phyloP scores from a whole-genome alignment of 2,113 vertebrate species.

The Protobothrops mucrosquamatus region DNA sequence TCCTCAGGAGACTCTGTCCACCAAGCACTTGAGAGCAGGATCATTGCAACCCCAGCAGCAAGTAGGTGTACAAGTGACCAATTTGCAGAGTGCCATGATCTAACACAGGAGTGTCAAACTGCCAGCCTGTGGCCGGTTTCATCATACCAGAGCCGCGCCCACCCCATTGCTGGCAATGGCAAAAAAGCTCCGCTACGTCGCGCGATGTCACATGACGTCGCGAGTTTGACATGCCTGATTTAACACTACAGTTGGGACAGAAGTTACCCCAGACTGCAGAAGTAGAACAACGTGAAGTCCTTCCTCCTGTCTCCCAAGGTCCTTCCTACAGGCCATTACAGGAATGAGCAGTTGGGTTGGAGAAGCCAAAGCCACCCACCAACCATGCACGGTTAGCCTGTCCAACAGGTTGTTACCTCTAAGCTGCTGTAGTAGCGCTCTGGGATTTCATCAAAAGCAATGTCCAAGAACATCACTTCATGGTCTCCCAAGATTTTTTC shows the following conservation, averaged over 20 bases:
- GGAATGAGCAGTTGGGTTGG: neutral
- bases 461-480: constrained; percentile 72
- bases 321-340: neutral
- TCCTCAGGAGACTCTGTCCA: neutral
- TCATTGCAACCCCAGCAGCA: neutral
- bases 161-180: no score
- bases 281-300: neutral
- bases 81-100: neutral
- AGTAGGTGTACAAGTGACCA: neutral
- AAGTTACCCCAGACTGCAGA: neutral
- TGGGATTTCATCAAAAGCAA: constrained; percentile 71
- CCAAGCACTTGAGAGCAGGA: neutral
- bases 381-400: neutral
- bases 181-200: no score
- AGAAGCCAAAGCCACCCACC: neutral
- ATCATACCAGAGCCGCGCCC: no score
- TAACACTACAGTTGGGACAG: neutral
- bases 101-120: neutral
- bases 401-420: constrained; percentile 53
- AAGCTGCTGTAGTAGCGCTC: constrained; percentile 73
- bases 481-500: constrained; percentile 64
- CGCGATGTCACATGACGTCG: no score
- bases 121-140: no score
- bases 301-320: neutral
- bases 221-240: neutral